Evolutionary conservation across 2,797 vertebrate species (phyloP).

Genomic region (Remorina albescens): DNA sequence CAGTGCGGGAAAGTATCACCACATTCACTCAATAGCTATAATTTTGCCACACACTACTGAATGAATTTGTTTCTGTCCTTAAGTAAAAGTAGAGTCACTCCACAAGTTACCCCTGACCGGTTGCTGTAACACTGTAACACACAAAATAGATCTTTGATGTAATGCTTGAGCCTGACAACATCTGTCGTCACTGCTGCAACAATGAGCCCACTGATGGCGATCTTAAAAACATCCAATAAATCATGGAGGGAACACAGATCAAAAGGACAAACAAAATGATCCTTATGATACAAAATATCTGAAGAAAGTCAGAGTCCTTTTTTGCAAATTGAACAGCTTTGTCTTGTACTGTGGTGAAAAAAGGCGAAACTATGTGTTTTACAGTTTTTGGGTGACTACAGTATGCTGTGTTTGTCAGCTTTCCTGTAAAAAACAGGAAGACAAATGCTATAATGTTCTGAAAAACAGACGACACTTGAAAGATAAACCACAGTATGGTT

Average conservation of each 20-base stretch:
- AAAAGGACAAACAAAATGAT: constrained; percentile 7
- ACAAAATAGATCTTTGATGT: not conserved
- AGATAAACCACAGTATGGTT: too few relatives aligned
- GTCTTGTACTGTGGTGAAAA: not conserved
- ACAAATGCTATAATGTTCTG: constrained; percentile 17
- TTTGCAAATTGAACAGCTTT: constrained; percentile 1
- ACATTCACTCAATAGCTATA: too few relatives aligned
- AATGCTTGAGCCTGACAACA: not conserved
- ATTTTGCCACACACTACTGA: not conserved
- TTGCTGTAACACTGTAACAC: not conserved
- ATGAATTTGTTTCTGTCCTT: not conserved
- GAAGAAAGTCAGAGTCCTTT: constrained; percentile 5
- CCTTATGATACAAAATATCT: constrained; percentile 7
- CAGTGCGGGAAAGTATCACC: too few relatives aligned
- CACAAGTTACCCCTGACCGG: not conserved
- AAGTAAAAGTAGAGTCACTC: not conserved
- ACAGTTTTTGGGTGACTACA: constrained; percentile 6
- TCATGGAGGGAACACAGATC: not conserved
- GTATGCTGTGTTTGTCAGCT: not conserved
- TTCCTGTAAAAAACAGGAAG: constrained; percentile 10
- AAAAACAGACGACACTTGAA: constrained; percentile 10
- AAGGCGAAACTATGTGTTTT: not conserved
- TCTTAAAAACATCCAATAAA: not conserved
- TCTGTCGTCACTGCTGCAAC: not conserved
- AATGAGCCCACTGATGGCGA: not conserved